These are phyloP conservation scores for Rallus crepitans DNA, from an alignment of 2,797 vertebrate species.

Conservation along the genomic window DNA sequence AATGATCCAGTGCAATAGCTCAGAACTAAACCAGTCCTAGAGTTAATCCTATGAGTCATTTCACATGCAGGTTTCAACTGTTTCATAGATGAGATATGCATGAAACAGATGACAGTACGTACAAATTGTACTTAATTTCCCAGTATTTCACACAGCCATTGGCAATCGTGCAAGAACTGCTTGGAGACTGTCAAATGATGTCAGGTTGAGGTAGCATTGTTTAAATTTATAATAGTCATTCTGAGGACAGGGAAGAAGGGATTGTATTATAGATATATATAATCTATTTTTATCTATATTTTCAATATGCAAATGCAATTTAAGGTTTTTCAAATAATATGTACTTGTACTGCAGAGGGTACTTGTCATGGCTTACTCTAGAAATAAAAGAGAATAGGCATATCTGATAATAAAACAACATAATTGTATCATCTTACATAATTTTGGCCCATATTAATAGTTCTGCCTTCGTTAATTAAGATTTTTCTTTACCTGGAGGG, in stretches of 20 bases:
- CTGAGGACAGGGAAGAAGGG: not conserved
- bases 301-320: not conserved
- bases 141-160: not conserved
- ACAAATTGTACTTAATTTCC: not conserved
- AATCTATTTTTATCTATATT: not conserved
- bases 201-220: not conserved
- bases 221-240: not conserved
- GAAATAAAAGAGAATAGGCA: not conserved
- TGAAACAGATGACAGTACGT: not conserved
- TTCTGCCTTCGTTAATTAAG: not conserved
- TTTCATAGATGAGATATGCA: not conserved
- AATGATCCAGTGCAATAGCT: not conserved
- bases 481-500: not conserved
- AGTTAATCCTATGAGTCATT: not conserved
- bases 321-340: not conserved
- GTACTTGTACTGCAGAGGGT: not conserved
- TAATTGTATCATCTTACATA: not conserved
- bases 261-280: not conserved
- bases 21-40: not conserved
- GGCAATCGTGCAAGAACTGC: not conserved
- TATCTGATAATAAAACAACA: not conserved
- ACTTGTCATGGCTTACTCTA: not conserved
- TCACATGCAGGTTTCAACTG: not conserved
- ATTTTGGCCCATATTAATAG: not conserved
- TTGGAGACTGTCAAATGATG: not conserved